Evolutionary conservation across 2,113 vertebrate genomes (phyloP).

Genomic region (Bubalus kerabau): DNA sequence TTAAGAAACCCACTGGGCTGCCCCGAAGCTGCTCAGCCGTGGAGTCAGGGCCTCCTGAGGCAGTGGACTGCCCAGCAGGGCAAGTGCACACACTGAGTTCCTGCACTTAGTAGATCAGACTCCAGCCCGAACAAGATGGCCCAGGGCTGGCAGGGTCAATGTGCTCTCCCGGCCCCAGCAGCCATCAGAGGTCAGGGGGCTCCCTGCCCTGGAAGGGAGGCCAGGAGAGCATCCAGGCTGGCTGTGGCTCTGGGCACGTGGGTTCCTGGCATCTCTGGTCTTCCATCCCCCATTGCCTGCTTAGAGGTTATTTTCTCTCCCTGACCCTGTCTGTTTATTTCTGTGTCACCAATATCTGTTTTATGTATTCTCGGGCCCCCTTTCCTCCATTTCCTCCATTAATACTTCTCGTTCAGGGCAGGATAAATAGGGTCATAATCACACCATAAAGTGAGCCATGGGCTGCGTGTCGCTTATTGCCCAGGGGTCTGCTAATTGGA

Average conservation of each 20-base stretch:
- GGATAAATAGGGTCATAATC: conserved; percentile 86
- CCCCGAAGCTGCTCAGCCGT: background rate
- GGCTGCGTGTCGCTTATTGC: conserved; percentile 82
- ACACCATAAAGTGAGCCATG: conserved; percentile 81
- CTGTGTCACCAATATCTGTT: conserved; percentile 73
- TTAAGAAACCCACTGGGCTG: background rate
- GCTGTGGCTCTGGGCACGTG: background rate
- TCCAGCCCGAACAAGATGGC: background rate
- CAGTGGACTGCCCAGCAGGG: background rate
- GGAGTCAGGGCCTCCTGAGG: background rate
- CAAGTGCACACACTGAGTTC: background rate
- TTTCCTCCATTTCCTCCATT: conserved; percentile 79
- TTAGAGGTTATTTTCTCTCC: conserved; percentile 34
- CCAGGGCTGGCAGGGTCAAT: accelerated
- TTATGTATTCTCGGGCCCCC: conserved; percentile 78
- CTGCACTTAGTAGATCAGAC: background rate
- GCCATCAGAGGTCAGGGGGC: background rate
- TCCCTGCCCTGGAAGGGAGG: background rate
- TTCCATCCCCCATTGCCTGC: background rate
- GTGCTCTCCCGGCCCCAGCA: background rate
- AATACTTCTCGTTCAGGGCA: conserved; percentile 84
- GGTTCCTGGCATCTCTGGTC: background rate
- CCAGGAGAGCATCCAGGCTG: background rate
- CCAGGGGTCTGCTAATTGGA: conserved; percentile 87
- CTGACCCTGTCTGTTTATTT: conserved; percentile 72